Percentiles rank a stretch among this genome's conserved stretches.
phyloP scores from a whole-genome alignment of 2,797 vertebrate species.

The Pangasius mekongensis region DNA sequence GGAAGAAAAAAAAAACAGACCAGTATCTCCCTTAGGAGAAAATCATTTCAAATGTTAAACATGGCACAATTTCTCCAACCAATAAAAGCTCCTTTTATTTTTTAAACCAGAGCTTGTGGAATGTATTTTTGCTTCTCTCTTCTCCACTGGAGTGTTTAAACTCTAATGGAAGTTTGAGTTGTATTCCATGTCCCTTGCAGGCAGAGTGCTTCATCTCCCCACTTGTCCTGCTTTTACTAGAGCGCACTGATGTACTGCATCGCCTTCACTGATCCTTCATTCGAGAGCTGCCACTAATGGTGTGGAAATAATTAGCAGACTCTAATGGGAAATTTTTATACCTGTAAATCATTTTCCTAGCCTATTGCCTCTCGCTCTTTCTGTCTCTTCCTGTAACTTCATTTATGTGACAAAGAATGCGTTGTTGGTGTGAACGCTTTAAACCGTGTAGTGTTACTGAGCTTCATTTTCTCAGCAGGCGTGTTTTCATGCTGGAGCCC shows the following conservation, averaged over 20 bases:
- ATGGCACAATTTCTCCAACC: background rate
- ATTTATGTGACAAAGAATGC: constrained; percentile 7
- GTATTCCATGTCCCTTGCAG: constrained; percentile 24
- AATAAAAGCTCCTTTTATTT: constrained; percentile 15
- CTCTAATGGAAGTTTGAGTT: constrained; percentile 9
- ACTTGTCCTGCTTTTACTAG: constrained; percentile 56
- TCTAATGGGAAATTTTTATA: constrained; percentile 81
- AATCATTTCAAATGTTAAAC: background rate
- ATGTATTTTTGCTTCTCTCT: background rate
- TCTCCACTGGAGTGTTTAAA: background rate
- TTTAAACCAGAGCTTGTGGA: background rate
- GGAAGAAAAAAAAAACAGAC: background rate
- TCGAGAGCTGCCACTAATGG: constrained; percentile 85
- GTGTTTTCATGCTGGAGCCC: background rate
- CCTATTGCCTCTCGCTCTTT: constrained; percentile 53
- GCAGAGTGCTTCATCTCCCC: constrained; percentile 62
- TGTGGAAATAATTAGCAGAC: constrained; percentile 84
- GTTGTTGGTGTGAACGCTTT: background rate
- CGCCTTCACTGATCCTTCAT: constrained; percentile 79
- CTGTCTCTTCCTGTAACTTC: background rate
- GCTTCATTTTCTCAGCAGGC: constrained; percentile 20
- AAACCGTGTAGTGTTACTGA: background rate
- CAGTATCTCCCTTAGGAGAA: background rate
- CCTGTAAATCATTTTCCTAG: constrained; percentile 83
- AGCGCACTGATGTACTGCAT: constrained; percentile 75